A percentile compares a stretch with the other conserved stretches of the same genome.
Evolutionary conservation across 2,888 invertebrate species (phyloP).

Genomic region (Pecten maximus): DNA sequence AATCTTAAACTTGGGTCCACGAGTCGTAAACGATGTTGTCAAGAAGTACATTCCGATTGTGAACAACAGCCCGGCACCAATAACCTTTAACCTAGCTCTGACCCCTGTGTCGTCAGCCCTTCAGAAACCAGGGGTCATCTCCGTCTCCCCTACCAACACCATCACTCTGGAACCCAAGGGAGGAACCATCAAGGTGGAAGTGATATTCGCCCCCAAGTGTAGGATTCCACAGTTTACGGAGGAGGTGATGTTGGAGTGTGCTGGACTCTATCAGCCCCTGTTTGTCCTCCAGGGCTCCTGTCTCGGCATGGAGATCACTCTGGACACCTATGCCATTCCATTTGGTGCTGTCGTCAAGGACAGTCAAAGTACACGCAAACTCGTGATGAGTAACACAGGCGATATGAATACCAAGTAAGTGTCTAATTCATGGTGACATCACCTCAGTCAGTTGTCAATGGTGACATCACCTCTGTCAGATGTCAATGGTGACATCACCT

Average conservation of each 20-base stretch:
- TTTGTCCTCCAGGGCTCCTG: conserved; percentile 85
- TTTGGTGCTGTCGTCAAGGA: conserved; percentile 85
- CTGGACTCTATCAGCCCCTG: conserved; percentile 84
- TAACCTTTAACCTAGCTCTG: conserved; percentile 80
- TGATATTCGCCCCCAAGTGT: conserved; percentile 78
- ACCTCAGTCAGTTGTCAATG: too few relatives aligned
- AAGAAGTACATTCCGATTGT: conserved; percentile 78
- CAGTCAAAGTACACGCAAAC: conserved; percentile 82
- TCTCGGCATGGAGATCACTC: conserved; percentile 84
- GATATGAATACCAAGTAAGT: conserved; percentile 85
- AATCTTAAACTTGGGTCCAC: conserved; percentile 80
- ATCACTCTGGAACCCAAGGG: conserved; percentile 78
- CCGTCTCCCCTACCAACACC: conserved; percentile 73
- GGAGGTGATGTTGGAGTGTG: conserved; percentile 84
- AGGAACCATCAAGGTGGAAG: conserved; percentile 79
- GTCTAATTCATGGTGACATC: too few relatives aligned
- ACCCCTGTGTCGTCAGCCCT: conserved; percentile 77
- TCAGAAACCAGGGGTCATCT: conserved; percentile 75
- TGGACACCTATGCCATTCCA: conserved; percentile 84
- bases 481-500: too few relatives aligned
- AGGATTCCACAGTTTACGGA: conserved; percentile 81
- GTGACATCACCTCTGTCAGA: too few relatives aligned
- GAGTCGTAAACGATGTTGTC: conserved; percentile 77
- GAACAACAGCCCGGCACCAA: conserved; percentile 81
- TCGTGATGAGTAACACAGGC: conserved; percentile 85